Evolutionary conservation across 1,140 invertebrate species (phyloP).

Genomic region (Pogonognathellus flavescens): DNA sequence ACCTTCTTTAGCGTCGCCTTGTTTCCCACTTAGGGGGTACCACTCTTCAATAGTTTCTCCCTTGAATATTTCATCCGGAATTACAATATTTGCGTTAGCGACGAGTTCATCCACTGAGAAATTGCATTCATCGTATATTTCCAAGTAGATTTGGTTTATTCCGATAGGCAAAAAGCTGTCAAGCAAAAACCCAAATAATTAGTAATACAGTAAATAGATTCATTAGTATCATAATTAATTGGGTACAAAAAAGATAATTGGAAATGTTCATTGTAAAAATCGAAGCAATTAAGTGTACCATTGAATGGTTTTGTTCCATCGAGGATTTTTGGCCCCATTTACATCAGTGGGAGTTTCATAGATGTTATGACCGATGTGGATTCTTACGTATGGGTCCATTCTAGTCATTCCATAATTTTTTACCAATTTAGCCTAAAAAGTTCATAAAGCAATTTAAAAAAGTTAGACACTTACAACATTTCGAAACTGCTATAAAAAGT

Average conservation of each 20-base stretch:
- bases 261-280: neutral
- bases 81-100: constrained; percentile 89
- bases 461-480: neutral
- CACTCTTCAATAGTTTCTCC: constrained; percentile 94
- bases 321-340: constrained; percentile 95
- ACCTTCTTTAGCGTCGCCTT: constrained; percentile 91
- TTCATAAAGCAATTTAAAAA: neutral
- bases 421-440: constrained; percentile 82
- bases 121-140: constrained; percentile 97
- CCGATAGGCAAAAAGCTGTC: constrained; percentile 86
- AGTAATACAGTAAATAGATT: too few relatives aligned
- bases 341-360: constrained; percentile 95
- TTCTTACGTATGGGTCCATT: constrained; percentile 95
- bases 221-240: neutral
- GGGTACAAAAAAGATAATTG: neutral
- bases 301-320: constrained; percentile 94
- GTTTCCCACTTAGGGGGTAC: constrained; percentile 91
- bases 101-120: constrained; percentile 96
- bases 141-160: constrained; percentile 88
- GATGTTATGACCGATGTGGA: constrained; percentile 90
- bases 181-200: too few relatives aligned
- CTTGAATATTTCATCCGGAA: constrained; percentile 84
- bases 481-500: too few relatives aligned
- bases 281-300: constrained; percentile 75
- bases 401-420: constrained; percentile 97